Percentiles rank a stretch among this genome's conserved stretches.
These are phyloP conservation scores for Triplophysa tibetana DNA, from an alignment of 2,113 vertebrate genomes.

Conservation along the genomic window DNA sequence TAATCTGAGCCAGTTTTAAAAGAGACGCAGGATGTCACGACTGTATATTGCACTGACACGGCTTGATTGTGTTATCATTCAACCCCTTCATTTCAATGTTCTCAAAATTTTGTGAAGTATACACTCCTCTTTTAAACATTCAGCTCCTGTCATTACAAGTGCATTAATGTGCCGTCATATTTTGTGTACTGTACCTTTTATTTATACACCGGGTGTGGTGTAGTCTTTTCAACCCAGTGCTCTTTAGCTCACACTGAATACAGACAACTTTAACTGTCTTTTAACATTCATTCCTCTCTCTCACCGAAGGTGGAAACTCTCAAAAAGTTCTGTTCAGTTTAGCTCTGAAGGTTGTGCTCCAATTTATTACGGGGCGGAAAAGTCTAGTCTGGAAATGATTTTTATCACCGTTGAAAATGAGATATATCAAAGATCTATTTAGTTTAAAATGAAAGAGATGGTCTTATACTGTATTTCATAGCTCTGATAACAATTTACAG, in stretches of 20 bases:
- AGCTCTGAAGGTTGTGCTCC: background rate
- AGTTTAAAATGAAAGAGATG: too few species aligned
- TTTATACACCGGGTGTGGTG: constrained; percentile 59
- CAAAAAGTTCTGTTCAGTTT: background rate
- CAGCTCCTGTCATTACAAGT: constrained; percentile 68
- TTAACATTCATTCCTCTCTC: constrained; percentile 3
- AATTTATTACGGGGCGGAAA: background rate
- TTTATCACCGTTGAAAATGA: background rate
- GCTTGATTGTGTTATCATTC: constrained; percentile 67
- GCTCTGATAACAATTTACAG: too few species aligned
- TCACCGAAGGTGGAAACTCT: background rate
- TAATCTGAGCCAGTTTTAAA: too few species aligned
- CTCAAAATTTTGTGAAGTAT: constrained; percentile 54
- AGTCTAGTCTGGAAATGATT: background rate
- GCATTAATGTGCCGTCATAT: constrained; percentile 70
- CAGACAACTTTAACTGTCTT: constrained; percentile 72
- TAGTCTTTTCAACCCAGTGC: constrained; percentile 60
- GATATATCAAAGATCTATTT: too few species aligned
- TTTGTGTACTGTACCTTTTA: constrained; percentile 63
- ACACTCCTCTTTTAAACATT: constrained; percentile 72
- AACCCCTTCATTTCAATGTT: constrained; percentile 66
- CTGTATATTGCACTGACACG: constrained; percentile 31
- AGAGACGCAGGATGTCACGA: too few species aligned
- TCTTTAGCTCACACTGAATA: constrained; percentile 74
- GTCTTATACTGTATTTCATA: too few species aligned